Evolutionary conservation across 1,140 invertebrate species (phyloP), one percentile per base, ranked within the genome.

Genomic region (Eciton burchellii): DNA sequence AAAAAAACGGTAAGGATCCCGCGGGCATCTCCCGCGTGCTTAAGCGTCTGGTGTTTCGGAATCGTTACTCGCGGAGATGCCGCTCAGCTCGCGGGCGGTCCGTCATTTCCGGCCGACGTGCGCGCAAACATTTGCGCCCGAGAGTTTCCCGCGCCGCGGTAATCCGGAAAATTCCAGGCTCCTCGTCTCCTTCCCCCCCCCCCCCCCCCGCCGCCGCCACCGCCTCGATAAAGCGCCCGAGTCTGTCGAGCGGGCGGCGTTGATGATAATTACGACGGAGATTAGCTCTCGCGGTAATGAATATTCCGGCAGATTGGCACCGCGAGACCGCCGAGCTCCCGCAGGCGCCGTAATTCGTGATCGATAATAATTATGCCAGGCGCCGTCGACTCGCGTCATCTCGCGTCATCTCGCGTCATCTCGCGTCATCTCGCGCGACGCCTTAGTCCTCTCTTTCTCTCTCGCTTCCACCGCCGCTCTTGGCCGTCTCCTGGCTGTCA

Each of bases 291-390:
- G 59, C 56, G 57, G 70, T 84, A 88, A 88, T 88, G 86, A 86
- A 88, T 88, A 88, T 87, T 79, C 74, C 74, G 57, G 63, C 63
- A 71, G 82, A 88, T 88, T 87, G 86, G 70, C 68, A 84, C 68
- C 68, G 52, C 35, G 65, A 86, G 72, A 52, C 63, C 52, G 57
- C 54, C 57, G 24, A 54, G 56, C 74, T 81, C 85, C 76, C 54
- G 71, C 65, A 43, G 82, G 66, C 62, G 43, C 52, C 76, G 82
- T 88, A 81, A 87, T 83, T 81, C 35, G 26, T 83, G 85, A 88
- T 88, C 85, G 82, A 88, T 88, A 88, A 88, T 88, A 84, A 88
- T 88, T 88, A 88, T 81, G 81, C 81, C 43, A 82, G 65, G 43
- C 81, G 86, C 77, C 62, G 56, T 87, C 66, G 47, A 49, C 47